phyloP scores from a whole-genome alignment of 2,797 vertebrate species.

The Alca torda region DNA sequence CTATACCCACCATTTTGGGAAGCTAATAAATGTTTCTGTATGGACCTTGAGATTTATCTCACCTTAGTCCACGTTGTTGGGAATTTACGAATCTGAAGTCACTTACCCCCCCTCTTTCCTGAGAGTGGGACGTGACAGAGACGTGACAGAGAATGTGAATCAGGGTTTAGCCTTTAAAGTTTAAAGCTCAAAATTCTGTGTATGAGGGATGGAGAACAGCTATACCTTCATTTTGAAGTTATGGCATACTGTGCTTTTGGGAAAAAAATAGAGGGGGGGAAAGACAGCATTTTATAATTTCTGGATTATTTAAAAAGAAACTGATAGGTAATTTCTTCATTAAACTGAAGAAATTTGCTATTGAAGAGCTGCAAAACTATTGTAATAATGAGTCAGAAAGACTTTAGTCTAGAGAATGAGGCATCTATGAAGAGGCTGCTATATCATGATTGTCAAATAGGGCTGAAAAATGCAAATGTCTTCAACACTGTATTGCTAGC shows the following conservation, averaged over 20 bases:
- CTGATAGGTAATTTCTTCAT: not conserved
- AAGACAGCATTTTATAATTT: not conserved
- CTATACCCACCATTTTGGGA: too few relatives aligned
- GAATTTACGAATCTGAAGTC: too few relatives aligned
- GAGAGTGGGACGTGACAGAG: too few relatives aligned
- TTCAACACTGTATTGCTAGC: not conserved
- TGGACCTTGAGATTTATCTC: too few relatives aligned
- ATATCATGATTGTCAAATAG: not conserved
- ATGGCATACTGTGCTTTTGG: not conserved
- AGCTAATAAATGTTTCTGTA: too few relatives aligned
- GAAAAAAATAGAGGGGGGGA: rapidly evolving
- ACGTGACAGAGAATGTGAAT: not conserved
- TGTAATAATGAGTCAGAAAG: not conserved
- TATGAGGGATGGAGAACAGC: not conserved
- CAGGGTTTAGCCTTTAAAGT: not conserved
- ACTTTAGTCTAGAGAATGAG: not conserved
- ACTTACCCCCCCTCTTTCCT: too few relatives aligned
- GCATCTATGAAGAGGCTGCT: not conserved
- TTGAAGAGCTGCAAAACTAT: not conserved
- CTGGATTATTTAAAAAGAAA: not conserved
- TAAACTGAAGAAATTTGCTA: not conserved
- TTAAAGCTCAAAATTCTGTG: not conserved
- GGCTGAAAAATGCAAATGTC: not conserved
- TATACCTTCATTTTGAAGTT: not conserved
- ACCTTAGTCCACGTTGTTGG: too few relatives aligned